Evolutionary conservation across 2,113 vertebrate genomes (phyloP).

Genomic region (Anguilla rostrata): DNA sequence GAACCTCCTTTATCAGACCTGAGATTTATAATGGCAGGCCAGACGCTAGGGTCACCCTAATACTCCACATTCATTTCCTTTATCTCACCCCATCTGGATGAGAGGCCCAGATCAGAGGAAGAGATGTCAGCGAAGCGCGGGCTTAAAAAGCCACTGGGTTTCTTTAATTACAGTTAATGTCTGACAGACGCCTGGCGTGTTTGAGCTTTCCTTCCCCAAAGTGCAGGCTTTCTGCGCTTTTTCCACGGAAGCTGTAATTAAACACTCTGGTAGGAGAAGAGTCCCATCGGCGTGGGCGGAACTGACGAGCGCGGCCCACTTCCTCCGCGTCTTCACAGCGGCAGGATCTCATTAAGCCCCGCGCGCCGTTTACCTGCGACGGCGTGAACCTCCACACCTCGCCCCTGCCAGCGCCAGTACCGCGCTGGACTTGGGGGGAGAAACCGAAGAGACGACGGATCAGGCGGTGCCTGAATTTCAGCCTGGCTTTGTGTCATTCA

Average conservation of each 20-base stretch:
- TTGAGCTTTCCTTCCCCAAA: not conserved
- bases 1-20: not conserved
- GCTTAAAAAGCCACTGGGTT: not conserved
- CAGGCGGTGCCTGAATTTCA: not conserved
- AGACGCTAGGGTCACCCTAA: not conserved
- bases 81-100: not conserved
- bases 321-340: not conserved
- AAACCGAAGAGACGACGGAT: not conserved
- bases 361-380: not conserved
- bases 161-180: constrained; percentile 24
- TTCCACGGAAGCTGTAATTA: constrained; percentile 18
- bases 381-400: constrained; percentile 6
- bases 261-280: constrained; percentile 14
- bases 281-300: not conserved
- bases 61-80: not conserved
- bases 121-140: not conserved
- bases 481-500: too few relatives aligned
- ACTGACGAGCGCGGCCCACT: not conserved
- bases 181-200: constrained; percentile 1
- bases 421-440: not conserved
- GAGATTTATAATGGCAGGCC: not conserved
- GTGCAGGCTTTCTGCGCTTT: not conserved
- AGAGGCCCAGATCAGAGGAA: not conserved
- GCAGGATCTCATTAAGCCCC: constrained; percentile 16
- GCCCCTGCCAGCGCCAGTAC: not conserved